A percentile compares a stretch with the other conserved stretches of the same genome.
Evolutionary conservation across 2,797 vertebrate species (phyloP).

Genomic region (Buceros bicornis): DNA sequence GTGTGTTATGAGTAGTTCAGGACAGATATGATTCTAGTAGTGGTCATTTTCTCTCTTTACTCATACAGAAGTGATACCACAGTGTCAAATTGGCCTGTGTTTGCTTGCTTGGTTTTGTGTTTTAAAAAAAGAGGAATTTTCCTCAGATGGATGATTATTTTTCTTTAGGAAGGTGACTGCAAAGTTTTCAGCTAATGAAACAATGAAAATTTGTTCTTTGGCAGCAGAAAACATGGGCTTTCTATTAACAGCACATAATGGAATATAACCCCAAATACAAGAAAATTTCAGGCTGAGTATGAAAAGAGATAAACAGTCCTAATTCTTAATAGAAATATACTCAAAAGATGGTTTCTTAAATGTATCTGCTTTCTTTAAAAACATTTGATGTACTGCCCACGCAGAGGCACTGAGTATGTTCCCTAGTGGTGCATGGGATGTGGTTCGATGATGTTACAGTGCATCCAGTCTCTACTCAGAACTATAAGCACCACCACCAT

Average conservation of each 20-base stretch:
- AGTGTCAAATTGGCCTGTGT: background rate
- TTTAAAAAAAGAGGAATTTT: background rate
- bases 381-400: background rate
- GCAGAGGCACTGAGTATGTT: background rate
- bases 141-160: background rate
- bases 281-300: background rate
- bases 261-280: background rate
- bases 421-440: background rate
- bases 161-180: background rate
- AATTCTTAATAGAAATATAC: background rate
- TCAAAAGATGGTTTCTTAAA: background rate
- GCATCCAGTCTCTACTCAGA: background rate
- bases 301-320: background rate
- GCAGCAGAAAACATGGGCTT: background rate
- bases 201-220: background rate
- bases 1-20: background rate
- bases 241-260: background rate
- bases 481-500: background rate
- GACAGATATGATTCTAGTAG: background rate
- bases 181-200: background rate
- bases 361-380: background rate
- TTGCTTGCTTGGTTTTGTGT: background rate
- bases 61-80: background rate
- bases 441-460: background rate
- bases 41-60: background rate